phyloP scores from a whole-genome alignment of 1,140 invertebrate genomes.

The Venturia canescens region DNA sequence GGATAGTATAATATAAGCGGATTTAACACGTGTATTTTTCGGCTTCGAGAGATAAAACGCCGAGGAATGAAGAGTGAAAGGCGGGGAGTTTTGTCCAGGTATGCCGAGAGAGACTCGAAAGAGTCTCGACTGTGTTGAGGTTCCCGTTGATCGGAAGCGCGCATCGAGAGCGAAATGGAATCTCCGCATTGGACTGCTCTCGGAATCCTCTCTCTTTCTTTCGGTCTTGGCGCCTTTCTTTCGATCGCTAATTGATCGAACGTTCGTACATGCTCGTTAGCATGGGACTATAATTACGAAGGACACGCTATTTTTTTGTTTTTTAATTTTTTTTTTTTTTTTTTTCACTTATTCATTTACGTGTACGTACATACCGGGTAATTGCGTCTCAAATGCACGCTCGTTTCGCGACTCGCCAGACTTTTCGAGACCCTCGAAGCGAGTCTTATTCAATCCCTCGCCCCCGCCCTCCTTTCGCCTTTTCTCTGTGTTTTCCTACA shows the following conservation, averaged over 20 bases:
- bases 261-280: conserved; percentile 35
- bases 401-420: neutral
- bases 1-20: conserved; percentile 17
- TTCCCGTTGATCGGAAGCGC: neutral
- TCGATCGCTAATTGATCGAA: conserved; percentile 45
- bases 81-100: neutral
- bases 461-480: neutral
- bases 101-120: neutral
- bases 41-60: neutral
- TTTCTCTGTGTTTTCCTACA: neutral
- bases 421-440: neutral
- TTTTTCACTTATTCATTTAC: neutral
- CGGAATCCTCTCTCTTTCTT: conserved; percentile 22
- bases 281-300: conserved; percentile 38
- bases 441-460: neutral
- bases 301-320: conserved; percentile 34
- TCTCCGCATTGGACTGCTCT: neutral
- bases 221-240: conserved; percentile 6
- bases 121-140: neutral
- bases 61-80: neutral
- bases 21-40: conserved; percentile 37
- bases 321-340: too few species aligned
- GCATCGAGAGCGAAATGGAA: conserved; percentile 36
- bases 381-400: neutral
- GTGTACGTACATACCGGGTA: neutral